Evolutionary conservation across 2,888 invertebrate genomes (phyloP).

Genomic region (Eudemis profundana): DNA sequence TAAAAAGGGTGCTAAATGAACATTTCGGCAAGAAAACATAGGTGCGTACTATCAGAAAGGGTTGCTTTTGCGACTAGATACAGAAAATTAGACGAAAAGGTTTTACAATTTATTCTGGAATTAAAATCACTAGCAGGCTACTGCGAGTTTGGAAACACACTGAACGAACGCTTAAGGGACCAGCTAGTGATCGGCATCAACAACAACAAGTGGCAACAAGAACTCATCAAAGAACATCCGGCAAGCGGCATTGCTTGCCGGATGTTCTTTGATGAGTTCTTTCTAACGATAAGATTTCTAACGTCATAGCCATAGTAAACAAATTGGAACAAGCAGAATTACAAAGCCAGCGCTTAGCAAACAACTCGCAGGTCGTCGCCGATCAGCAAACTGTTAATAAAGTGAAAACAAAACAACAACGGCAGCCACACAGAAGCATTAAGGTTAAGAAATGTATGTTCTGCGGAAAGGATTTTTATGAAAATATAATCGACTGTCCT

Average conservation of each 20-base stretch:
- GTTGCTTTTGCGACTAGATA: slow-evolving; percentile 4
- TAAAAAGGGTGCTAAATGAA: neutral
- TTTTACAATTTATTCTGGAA: neutral
- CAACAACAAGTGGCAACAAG: slow-evolving; percentile 6
- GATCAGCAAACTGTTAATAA: slow-evolving; percentile 8
- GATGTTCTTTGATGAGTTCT: no score
- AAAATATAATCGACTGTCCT: slow-evolving; percentile 2
- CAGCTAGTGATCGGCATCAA: slow-evolving; percentile 4
- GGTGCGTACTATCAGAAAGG: slow-evolving; percentile 9
- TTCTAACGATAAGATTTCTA: neutral
- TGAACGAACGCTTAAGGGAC: neutral
- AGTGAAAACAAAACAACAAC: neutral
- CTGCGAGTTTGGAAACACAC: neutral
- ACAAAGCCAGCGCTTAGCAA: slow-evolving; percentile 11
- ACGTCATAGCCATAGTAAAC: slow-evolving; percentile 8
- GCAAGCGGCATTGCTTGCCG: no score
- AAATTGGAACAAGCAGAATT: slow-evolving; percentile 12
- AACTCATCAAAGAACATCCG: no score
- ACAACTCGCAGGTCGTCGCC: neutral
- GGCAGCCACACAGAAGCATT: neutral
- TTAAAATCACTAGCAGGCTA: slow-evolving; percentile 1
- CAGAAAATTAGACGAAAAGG: neutral
- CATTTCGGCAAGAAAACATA: neutral
- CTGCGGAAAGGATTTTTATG: slow-evolving; percentile 2
- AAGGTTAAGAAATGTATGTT: slow-evolving; percentile 1